Base-by-base conservation (phyloP, 1,140 invertebrate genomes). In the Neoseiulus cucumeris region DNA sequence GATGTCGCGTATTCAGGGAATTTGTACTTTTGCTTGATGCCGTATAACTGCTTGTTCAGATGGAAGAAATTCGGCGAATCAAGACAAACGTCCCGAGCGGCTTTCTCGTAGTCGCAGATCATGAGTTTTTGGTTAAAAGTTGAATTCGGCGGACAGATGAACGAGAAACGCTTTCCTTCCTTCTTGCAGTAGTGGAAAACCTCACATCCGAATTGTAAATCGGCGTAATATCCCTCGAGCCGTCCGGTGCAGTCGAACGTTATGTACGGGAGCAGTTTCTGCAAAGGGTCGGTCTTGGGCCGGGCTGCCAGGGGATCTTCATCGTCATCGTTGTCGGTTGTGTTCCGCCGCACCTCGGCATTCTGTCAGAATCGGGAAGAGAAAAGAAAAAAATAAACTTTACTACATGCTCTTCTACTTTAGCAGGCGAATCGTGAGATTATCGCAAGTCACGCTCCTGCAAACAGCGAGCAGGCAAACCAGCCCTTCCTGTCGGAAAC, bases 141-240 rank as follows among this genome's bases (percentile, higher is more conserved):
- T 14, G 68, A 69, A 17, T 69, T 51, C 7, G 66, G 47, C 0
- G 70, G 71, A 47, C 71, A 72, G 22, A 66, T 47, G 30, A 72
- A 72, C 25, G 69, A 70, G 44, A 69, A 72, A 41, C 70, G n/a
- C 7, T 64, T 65, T 20, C 70, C 70, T 64, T 72, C 67, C 6
- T 42, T 64, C 51, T 72, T 71, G 45, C 71, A 72, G 47, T 72
- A 72, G 41, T 72, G 71, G 66, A 72, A 72, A 17, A 73, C 71
- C 67, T 72, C 69, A 64, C 72, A 73, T 29, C 69, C 51, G 64
- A 70, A 70, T 44, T 70, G 64, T 17, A 42, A 7, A 67, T 73
- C 72, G 17, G 71, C 64, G 55, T 72, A 73, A 64, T 73, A 73
- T 9, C 70, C 70, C 64, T 70, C 69, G 14, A 66, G 64, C 55